These are phyloP conservation scores for Cheirogaleus major DNA, from an alignment of 2,797 vertebrate species.

Conservation along the genomic window DNA sequence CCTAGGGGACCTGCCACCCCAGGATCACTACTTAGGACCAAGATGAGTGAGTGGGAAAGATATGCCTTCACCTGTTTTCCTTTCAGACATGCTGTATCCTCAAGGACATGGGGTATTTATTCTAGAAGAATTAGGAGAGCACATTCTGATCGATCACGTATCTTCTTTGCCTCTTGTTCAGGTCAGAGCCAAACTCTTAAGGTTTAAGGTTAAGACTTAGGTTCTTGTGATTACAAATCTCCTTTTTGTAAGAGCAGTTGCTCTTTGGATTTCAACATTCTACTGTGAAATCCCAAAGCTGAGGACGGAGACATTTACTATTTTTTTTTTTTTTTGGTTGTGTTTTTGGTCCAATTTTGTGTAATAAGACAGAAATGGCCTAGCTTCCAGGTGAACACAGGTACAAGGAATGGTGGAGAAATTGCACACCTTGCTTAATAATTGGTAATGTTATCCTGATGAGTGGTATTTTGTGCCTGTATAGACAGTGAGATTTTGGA, in stretches of 20 bases:
- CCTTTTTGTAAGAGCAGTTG: neutral
- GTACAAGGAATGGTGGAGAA: too few relatives aligned
- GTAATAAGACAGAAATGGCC: neutral
- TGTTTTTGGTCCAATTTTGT: neutral
- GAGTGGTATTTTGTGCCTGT: too few relatives aligned
- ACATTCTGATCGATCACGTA: neutral
- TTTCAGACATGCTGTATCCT: neutral
- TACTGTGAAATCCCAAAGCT: neutral
- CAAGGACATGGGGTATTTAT: neutral
- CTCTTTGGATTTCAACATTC: neutral
- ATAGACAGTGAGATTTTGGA: neutral
- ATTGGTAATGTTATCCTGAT: too few relatives aligned
- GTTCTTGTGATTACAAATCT: neutral
- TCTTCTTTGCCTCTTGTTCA: neutral
- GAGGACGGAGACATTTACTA: neutral
- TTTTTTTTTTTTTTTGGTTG: neutral
- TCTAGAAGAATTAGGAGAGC: neutral
- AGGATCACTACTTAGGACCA: neutral
- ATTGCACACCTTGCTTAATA: neutral
- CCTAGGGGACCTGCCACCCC: neutral
- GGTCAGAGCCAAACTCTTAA: neutral
- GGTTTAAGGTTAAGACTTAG: neutral
- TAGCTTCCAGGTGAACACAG: neutral
- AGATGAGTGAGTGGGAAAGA: neutral
- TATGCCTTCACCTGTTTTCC: rapidly evolving